Evolutionary conservation across 2,113 vertebrate genomes (phyloP), one percentile per base, ranked within the genome.

Genomic region (Mohoua ochrocephala): DNA sequence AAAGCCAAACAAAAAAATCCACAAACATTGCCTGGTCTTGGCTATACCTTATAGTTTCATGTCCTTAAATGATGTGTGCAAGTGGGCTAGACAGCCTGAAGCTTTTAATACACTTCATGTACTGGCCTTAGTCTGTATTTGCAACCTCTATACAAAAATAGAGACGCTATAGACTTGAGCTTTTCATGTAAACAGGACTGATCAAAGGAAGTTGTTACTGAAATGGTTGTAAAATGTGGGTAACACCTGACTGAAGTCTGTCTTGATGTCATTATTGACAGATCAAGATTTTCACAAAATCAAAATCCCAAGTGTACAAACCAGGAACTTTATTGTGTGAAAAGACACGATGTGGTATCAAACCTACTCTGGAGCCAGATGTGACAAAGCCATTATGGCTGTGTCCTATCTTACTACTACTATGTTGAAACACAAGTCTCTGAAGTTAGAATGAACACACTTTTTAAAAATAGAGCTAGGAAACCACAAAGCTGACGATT

Each of bases 291-390:
- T 70, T 20, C 8, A 79, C 42, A 18, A 52, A 84, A 76, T 41
- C 33, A 10, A 44, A 87, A 28, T 20, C 20, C 4, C 4, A 33
- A 7, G 19, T 0, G 1, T 28, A 33, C 26, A 67, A 59, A 45
- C 5, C 61, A 63, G 21, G 21, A 74, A 27, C 13, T 12, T 45
- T 0, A 1, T 0, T 15, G 13, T 3, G 0, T 26, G 65, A 23
- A 10, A 50, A 10, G 7, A 30, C 3, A 47, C 0, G 0, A 16
- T 3, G 1, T 2, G 2, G 15, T 18, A 79, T 11, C 26, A 21
- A 9, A 23, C 7, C 5, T 45, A 6, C 20, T 31, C 24, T 15
- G 11, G 22, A 79, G 28, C 6, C 45, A 20, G 15, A 6, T 22
- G 4, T 4, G 23, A 35, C 50, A 41, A 45, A 56, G 5, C 7